A percentile compares a stretch with the other conserved stretches of the same genome.
Evolutionary conservation across 2,797 vertebrate species (phyloP).

Genomic region (Cichlasoma orientale): DNA sequence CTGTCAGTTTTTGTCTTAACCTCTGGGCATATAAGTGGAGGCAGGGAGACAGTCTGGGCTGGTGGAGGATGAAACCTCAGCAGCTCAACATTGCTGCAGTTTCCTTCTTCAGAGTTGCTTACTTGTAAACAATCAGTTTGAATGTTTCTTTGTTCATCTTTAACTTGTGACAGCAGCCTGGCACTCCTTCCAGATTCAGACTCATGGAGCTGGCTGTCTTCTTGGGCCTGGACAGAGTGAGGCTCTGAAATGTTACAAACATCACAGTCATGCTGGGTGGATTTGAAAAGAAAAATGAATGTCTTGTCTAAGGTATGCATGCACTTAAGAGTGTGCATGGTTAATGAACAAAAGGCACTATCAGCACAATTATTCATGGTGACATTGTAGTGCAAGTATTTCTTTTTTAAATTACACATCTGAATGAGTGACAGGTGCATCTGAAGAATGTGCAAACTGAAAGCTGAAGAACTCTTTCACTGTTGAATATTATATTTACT

Average conservation of each 20-base stretch:
- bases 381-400: background rate
- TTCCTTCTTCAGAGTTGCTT: constrained; percentile 12
- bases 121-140: background rate
- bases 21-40: background rate
- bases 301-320: background rate
- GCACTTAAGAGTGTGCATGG: background rate
- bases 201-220: constrained; percentile 28
- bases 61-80: constrained; percentile 11
- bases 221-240: constrained; percentile 24
- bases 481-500: too few species aligned
- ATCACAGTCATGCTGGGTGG: constrained; percentile 11
- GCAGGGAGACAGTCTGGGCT: background rate
- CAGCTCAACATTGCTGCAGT: constrained; percentile 8
- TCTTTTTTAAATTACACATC: background rate
- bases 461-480: background rate
- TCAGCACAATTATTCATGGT: background rate
- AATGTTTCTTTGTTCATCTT: constrained; percentile 52
- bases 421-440: background rate
- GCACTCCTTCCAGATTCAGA: constrained; percentile 38
- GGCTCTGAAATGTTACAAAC: constrained; percentile 48
- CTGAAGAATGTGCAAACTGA: background rate
- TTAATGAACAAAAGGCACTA: background rate
- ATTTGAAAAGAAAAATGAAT: background rate
- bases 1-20: constrained; percentile 47
- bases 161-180: constrained; percentile 51